Base-by-base conservation (phyloP, 2,888 invertebrate species). In the Liodrosophila aerea region DNA sequence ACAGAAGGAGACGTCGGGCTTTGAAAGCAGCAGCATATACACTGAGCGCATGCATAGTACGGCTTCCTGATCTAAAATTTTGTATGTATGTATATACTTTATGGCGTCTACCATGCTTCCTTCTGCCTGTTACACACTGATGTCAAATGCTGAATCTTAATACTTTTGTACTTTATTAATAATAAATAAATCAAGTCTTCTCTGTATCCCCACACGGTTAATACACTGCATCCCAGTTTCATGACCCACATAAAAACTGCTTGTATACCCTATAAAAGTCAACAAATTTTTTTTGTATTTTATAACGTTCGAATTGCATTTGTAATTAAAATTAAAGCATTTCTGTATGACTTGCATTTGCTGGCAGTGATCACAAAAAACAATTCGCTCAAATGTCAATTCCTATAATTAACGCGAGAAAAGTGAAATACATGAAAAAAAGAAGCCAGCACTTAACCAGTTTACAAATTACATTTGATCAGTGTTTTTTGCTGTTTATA, bases 251-350 rank as follows among this genome's bases (percentile, higher is more conserved):
- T 22, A 22, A 22, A 22, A 22, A 22, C 2, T 22, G 22, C 31
- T 4, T 30, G 16, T n/a, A 15, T 22, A 22, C 15, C 22, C 1
- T 4, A 2, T 22, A 3, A 16, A 27, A 33, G 29, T 37, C 22
- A 59, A 59, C 33, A 40, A 43, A 33, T 37, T 51, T 34, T 8
- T 31, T 13, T 34, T 18, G 18, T 40, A 22, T 27, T 15, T 16
- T 16, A 18, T 15, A 8, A 33, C 36, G n/a, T 47, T 54, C 22
- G 43, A 13, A 16, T 44, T 53, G 27, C 49, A 58, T 58, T 51
- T 41, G 41, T 58, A 63, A 65, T 63, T 65, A 46, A 46, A 66
- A 52, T 54, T 47, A 52, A 56, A 52, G 29, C 52, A 40, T 31
- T 62, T 13, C 39, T 44, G 39, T 52, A 49, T 59, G 52, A 59